Evolutionary conservation across 2,797 vertebrate species (phyloP), one percentile per base, ranked within the genome.

Genomic region (Dromococcyx pavoninus): DNA sequence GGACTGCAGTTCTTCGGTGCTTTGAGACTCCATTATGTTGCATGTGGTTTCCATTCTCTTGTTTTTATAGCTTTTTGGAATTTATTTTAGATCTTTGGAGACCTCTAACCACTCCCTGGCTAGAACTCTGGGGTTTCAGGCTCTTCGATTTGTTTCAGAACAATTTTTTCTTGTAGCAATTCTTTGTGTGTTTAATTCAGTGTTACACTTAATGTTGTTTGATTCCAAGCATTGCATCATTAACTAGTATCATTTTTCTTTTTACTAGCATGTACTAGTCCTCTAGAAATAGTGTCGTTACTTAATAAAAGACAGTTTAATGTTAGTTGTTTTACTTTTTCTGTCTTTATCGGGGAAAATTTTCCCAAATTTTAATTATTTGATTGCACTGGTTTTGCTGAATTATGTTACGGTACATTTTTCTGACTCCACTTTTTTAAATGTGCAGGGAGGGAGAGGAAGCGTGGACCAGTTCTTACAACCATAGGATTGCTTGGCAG

Each of bases 31-130:
- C 75, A 71, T 94, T 97, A 92, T 76, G 71, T 91, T 91, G 76
- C 94, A 97, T 96, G 91, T 97, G 96, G 91, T 97, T 97, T 97
- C 95, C 94, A 97, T 97, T 97, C 83, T 89, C 74, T 84, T 95
- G 73, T 91, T 97, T 95, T 96, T 96, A 90, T 94, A 96, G 93
- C 57, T 88, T 95, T 94, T 96, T 94, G 88, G 79, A 93, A 96
- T 97, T 97, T 96, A 89, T 86, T 96, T 96, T 88, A 94, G 83
- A 87, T 94, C 93, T 97, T 72, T 80, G 93, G 94, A 91, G 95
- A 95, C 75, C 43, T 91, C 79, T 96, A 96, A 94, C 72, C 37
- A 93, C 95, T 97, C 91, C 89, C 82, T 96, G 83, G 79, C 74
- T 86, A 81, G 66, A 91, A 91, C 93, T 83, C 97, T 51, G 71